phyloP scores from a whole-genome alignment of 2,797 vertebrate species.

The Onychomys torridus region DNA sequence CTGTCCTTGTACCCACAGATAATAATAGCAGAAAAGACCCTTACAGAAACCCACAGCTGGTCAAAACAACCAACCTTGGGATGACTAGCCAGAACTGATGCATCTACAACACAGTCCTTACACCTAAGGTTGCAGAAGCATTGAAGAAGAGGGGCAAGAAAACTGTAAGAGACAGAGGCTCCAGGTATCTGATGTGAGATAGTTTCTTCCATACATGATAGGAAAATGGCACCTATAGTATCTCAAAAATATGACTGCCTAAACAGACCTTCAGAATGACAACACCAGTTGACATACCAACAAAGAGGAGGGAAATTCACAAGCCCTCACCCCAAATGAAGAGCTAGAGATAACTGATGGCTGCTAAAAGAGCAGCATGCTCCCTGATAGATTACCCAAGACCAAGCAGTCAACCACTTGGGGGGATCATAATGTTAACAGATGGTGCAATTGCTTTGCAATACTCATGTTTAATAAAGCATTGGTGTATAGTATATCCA shows the following conservation, averaged over 20 bases:
- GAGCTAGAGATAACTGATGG: background rate
- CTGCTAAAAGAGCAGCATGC: background rate
- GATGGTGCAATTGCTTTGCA: background rate
- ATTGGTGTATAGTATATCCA: background rate
- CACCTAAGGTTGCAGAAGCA: background rate
- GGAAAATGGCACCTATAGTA: background rate
- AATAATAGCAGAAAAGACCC: background rate
- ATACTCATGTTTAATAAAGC: background rate
- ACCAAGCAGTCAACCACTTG: background rate
- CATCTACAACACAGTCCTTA: background rate
- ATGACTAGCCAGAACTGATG: background rate
- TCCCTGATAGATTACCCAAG: background rate
- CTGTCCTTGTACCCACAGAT: background rate
- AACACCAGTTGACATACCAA: background rate
- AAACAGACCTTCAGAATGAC: background rate
- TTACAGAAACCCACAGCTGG: background rate
- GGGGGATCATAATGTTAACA: no score
- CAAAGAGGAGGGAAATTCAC: no score
- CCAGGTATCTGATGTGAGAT: background rate
- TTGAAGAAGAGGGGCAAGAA: background rate
- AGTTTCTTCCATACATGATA: background rate
- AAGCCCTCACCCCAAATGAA: background rate
- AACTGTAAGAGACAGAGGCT: background rate
- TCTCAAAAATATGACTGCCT: background rate
- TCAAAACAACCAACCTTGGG: background rate